A percentile compares a stretch with the other conserved stretches of the same genome.
Conservation (phyloP, 2,888 invertebrate species). For the Callyntrura sp. region DNA sequence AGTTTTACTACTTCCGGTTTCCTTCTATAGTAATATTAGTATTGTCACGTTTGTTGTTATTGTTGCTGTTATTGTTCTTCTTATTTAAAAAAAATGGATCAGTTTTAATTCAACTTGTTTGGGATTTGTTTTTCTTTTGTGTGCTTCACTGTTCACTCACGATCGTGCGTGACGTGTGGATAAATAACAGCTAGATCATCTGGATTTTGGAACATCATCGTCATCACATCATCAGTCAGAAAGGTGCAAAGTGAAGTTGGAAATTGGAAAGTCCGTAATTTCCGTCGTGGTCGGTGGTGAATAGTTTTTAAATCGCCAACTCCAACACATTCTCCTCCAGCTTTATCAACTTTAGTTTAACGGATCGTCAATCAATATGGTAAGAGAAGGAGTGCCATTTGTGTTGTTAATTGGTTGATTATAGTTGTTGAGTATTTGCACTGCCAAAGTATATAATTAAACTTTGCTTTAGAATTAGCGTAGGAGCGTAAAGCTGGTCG, state of each 20-base stretch:
- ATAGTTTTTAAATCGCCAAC: conserved; percentile 36
- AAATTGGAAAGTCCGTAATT: conserved; percentile 12
- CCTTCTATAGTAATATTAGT: too few relatives aligned
- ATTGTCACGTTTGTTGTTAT: too few relatives aligned
- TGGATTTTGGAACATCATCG: conserved; percentile 14
- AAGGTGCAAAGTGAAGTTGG: conserved; percentile 43
- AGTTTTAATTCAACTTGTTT: conserved; percentile 34
- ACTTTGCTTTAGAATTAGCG: too few relatives aligned
- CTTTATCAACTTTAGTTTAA: conserved; percentile 59
- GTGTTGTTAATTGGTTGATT: too few relatives aligned
- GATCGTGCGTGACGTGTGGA: conserved; percentile 32
- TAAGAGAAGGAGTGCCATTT: conserved; percentile 45
- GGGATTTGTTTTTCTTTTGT: conserved; percentile 49
- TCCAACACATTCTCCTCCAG: conserved; percentile 19
- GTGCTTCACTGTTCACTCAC: conserved; percentile 33
- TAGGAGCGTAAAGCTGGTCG: too few relatives aligned
- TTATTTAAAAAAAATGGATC: background rate
- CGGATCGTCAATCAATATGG: conserved; percentile 72
- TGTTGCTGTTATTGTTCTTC: background rate
- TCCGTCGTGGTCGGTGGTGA: conserved; percentile 33
- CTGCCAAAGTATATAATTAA: too few relatives aligned
- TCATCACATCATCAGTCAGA: conserved; percentile 23
- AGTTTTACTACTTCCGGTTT: background rate
- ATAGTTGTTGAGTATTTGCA: too few relatives aligned
- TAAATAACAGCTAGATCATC: conserved; percentile 29